phyloP scores from a whole-genome alignment of 2,888 invertebrate genomes.

The Eremobia ochroleuca region DNA sequence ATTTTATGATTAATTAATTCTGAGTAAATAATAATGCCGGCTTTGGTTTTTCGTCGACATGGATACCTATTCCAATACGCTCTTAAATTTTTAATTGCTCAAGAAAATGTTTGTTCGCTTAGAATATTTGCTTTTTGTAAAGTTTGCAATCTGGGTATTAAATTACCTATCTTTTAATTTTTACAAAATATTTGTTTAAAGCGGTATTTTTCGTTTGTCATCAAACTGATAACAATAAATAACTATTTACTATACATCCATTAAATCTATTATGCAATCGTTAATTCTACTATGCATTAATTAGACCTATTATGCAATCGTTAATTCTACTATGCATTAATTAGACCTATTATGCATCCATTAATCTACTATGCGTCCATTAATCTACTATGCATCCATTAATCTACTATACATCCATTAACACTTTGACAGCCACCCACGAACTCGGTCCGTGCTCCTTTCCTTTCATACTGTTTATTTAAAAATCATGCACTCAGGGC shows the following conservation, averaged over 20 bases:
- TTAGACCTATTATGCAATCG: not conserved
- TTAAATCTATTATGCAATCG: not conserved
- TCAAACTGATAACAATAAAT: no score
- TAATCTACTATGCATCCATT: not conserved
- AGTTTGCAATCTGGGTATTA: slow-evolving; percentile 1
- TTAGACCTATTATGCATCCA: no score
- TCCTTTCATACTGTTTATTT: no score
- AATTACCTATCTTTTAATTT: not conserved
- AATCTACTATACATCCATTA: no score
- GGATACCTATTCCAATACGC: slow-evolving; percentile 7
- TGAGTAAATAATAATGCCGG: slow-evolving; percentile 10
- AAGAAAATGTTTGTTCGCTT: slow-evolving; percentile 11
- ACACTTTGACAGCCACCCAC: no score
- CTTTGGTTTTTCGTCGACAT: not conserved
- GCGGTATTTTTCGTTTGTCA: not conserved
- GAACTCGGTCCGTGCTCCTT: no score
- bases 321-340: no score
- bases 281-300: not conserved
- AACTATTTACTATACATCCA: not conserved
- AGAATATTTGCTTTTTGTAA: slow-evolving; percentile 6
- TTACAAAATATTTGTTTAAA: not conserved
- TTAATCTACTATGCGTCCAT: not conserved
- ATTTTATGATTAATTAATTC: slow-evolving; percentile 32
- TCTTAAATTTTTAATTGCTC: slow-evolving; percentile 17
- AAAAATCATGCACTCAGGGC: no score